Base-by-base conservation (phyloP, 2,888 invertebrate species). In the Scaeva pyrastri region DNA sequence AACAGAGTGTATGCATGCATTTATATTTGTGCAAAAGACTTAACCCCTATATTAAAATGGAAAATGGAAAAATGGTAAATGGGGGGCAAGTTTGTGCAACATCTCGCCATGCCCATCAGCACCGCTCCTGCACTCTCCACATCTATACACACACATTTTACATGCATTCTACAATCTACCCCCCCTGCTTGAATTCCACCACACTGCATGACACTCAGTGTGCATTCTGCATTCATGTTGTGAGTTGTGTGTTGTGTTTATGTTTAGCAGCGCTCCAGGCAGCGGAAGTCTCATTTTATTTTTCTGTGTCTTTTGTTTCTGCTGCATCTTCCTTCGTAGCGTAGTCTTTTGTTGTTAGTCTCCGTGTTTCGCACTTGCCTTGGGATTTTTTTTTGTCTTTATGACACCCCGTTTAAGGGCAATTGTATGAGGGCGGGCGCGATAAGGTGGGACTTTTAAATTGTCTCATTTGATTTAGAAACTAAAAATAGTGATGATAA, bases 201-300 rank as follows among this genome's bases (percentile, higher is more conserved):
- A 39, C 62, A 74, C 77, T 31, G 31, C 70, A 71, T 66, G 39
- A 36, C 60, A 70, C 41, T 62, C 75, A 52, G 56, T 58, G 10
- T 45, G 14, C 8, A 16, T 8, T 7, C 48, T 74, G 78, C 78
- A 78, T 86, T 86, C 74, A 82, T 86, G 81, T 74, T n/a, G n/a
- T n/a, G n/a, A n/a, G n/a, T n/a, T n/a, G n/a, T n/a, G n/a, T n/a
- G n/a, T n/a, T 86, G 77, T 86, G 86, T 86, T 82, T 82, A 78
- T 87, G 83, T 87, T 83, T 83, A 75, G 83, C 43, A 75, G 45
- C 75, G 87, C 87, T 87, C 36, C 77, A 83, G 87, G 87, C 87
- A 74, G 83, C 87, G 87, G 87, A 87, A 87, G 83, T 83, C 83
- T 83, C 83, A 75, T 83, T 87, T 87, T 87, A 82, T 82, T 86